Conservation (phyloP, 1,140 invertebrate species). For the Trypoxylus dichotomus region DNA sequence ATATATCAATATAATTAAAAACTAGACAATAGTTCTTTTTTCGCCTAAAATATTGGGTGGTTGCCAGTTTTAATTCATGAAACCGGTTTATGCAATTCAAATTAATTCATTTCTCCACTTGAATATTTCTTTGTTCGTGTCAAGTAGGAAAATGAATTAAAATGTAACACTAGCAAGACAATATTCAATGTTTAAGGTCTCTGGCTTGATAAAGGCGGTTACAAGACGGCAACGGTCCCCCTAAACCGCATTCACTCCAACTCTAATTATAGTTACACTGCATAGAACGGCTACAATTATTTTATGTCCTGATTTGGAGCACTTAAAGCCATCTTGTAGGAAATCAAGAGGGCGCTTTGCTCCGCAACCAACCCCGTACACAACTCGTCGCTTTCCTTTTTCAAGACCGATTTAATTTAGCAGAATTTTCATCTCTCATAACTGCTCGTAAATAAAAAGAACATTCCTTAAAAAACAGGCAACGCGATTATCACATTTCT, state of each 20-base stretch:
- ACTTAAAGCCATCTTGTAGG: conserved; percentile 35
- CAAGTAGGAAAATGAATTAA: conserved; percentile 3
- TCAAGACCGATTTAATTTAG: conserved; percentile 7
- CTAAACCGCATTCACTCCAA: conserved; percentile 39
- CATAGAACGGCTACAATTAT: conserved; percentile 45
- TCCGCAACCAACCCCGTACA: not conserved
- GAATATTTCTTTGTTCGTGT: no score
- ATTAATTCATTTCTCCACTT: no score
- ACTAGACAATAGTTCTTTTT: no score
- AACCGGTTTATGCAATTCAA: no score
- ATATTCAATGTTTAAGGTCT: conserved; percentile 32
- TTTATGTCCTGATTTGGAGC: conserved; percentile 44
- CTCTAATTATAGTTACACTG: conserved; percentile 45
- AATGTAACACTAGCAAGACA: not conserved
- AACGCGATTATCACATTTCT: not conserved
- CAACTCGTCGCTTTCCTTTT: not conserved
- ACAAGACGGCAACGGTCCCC: conserved; percentile 25
- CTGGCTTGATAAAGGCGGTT: conserved; percentile 37
- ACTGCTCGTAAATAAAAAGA: conserved; percentile 18
- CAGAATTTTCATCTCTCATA: conserved; percentile 26
- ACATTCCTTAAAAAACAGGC: not conserved
- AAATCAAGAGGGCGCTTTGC: not conserved
- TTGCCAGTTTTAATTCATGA: no score
- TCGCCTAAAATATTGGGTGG: no score
- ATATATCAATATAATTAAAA: no score